Evolutionary conservation across 1,140 invertebrate genomes (phyloP).

Genomic region (Mycetomoellerius zeteki): DNA sequence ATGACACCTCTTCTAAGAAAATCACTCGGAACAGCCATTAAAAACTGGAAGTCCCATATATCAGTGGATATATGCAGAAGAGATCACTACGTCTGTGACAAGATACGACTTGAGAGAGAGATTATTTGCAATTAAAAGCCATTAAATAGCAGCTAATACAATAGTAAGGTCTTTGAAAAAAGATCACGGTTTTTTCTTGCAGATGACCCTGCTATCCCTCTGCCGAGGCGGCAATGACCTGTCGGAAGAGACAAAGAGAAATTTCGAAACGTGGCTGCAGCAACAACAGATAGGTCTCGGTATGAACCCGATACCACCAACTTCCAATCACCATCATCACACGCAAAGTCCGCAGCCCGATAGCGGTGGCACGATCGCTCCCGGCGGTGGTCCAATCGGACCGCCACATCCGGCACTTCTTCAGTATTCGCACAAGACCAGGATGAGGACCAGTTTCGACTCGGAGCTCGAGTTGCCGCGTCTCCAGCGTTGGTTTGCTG

Average conservation of each 20-base stretch:
- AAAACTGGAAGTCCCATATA: too few species aligned
- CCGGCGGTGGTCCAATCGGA: slow-evolving; percentile 77
- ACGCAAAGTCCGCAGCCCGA: slow-evolving; percentile 83
- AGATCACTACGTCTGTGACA: too few species aligned
- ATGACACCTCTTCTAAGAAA: too few species aligned
- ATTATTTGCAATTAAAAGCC: too few species aligned
- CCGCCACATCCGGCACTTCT: slow-evolving; percentile 90
- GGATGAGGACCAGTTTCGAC: slow-evolving; percentile 97
- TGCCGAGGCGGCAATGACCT: slow-evolving; percentile 91
- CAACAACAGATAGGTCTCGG: slow-evolving; percentile 88
- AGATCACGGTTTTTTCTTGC: slow-evolving; percentile 78
- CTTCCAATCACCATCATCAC: slow-evolving; percentile 84
- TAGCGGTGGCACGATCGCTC: slow-evolving; percentile 77
- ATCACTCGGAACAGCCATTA: too few species aligned
- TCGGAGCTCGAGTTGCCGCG: slow-evolving; percentile 98
- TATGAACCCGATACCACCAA: slow-evolving; percentile 86
- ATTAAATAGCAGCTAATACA: too few species aligned
- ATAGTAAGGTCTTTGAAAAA: not conserved
- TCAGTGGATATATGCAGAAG: too few species aligned
- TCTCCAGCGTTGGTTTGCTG: slow-evolving; percentile 97
- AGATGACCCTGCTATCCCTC: slow-evolving; percentile 92
- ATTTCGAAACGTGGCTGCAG: slow-evolving; percentile 90
- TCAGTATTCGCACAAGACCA: slow-evolving; percentile 94
- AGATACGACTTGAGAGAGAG: too few species aligned
- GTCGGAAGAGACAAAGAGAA: slow-evolving; percentile 91